Percentiles rank a stretch among this genome's conserved stretches.
Conservation (phyloP, 2,888 invertebrate genomes). For the Prosapia bicincta region DNA sequence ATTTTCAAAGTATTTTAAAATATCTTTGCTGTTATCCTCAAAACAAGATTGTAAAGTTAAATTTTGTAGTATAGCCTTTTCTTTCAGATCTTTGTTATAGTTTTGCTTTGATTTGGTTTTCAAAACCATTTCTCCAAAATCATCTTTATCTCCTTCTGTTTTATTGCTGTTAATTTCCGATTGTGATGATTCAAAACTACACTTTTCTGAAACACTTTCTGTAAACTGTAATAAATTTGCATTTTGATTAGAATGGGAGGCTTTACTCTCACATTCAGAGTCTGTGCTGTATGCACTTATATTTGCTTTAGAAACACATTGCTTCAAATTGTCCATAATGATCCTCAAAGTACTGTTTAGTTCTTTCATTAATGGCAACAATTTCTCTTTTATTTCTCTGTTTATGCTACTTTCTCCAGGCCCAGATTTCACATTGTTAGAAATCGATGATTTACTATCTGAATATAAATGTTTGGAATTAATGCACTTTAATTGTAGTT, state of each 20-base stretch:
- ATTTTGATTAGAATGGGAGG: no score
- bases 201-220: neutral
- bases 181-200: neutral
- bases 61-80: no score
- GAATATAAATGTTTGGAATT: neutral
- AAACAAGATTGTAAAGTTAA: no score
- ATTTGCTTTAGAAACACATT: neutral
- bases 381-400: neutral
- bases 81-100: no score
- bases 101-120: no score
- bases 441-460: neutral
- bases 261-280: neutral
- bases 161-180: no score
- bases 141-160: no score
- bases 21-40: neutral
- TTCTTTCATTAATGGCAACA: neutral
- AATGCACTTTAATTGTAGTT: neutral
- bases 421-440: neutral
- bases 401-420: neutral
- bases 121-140: no score
- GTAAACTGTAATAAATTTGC: no score
- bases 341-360: neutral
- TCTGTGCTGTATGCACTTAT: neutral
- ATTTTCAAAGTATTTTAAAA: neutral
- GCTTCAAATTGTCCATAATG: neutral